Evolutionary conservation across 2,113 vertebrate genomes (phyloP), one percentile per base, ranked within the genome.

Genomic region (Scalopus aquaticus): DNA sequence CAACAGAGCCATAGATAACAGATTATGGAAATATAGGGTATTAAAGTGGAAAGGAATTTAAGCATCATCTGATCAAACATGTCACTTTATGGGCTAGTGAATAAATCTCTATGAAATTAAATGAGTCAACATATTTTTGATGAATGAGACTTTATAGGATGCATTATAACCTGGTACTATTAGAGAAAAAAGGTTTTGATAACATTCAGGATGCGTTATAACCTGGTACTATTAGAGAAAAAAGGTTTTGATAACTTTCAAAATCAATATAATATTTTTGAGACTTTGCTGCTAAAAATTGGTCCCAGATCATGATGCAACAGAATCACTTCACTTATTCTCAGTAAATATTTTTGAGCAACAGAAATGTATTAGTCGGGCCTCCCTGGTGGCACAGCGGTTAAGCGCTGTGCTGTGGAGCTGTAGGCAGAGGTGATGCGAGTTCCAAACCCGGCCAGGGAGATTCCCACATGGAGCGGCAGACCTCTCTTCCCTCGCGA

Each of bases 21-120:
- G 49, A 62, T 37, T 83, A 26, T 58, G n/a, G 80, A 88, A 86
- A 85, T 9, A 64, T 5, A 79, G 12, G 70, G 16, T 15, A 85
- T 74, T 90, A 42, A 90, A 54, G 6, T 9, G 54, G 64, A 88
- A 90, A 73, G 49, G 49, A 73, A 88, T n/a, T 87, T 83, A 19
- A 77, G 62, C 6, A 37, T 58, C 26, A 67, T 49, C 44, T 86
- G 62, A 85, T 30, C 60, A 74, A n/a, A 8, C 44, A 81, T 62
- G 44, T 49, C 60, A 85, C 56, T 69, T 77, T 89, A 89, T 60
- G 35, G 10, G 28, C 22, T 89, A 93, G 64, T 88, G 73, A 86
- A 88, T 86, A 62, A 58, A 80, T 69, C 46, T 56, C 32, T 28
- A 70, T 85, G 54, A 82, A 93, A 54, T 46, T 64, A 49, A 67